Base-by-base conservation (phyloP, 2,113 vertebrate species). In the Phainopepla nitens region DNA sequence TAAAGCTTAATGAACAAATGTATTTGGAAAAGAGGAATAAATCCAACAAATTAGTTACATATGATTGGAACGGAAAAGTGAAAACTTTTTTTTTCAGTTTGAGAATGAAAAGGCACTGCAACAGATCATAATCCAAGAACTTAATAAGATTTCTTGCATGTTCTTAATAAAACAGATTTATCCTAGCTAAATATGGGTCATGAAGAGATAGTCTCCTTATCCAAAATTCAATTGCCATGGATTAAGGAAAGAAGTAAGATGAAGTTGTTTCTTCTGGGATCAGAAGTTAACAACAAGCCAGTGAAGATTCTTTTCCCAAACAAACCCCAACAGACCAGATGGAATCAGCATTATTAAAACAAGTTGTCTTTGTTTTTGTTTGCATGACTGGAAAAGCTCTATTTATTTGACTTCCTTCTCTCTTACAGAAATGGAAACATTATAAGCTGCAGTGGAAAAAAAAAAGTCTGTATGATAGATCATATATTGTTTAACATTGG, bases 1-100 rank as follows among this genome's bases (percentile, higher is more conserved):
- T 96, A 96, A 87, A 91, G 45, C 68, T 91, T 97, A 96, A 93
- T 96, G 87, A 97, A 97, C 72, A 97, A 97, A 97, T 89, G 33
- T 77, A 93, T 42, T 79, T 69, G 61, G 54, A 96, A 97, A 97
- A 76, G 33, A 23, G 86, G 65, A 97, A 97, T 96, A 94, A 90
- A 90, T 87, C 57, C 13, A 15, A 83, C n/a, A 96, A 97, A 90
- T 90, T 92, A 94, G 85, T 94, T 97, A 58, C 86, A 88, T 96
- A 72, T 75, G 57, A 93, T 54, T 69, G 24, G 31, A 96, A 88
- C 81, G 33, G 22, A 29, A 29, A 93, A 94, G 15, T 70, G 41
- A 90, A 90, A 79, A 86, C 17, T 39, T 88, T 53, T 31, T 53
- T 94, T 82, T 29, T 35, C 51, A 54, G 15, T 44, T 64, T 93